Base-by-base conservation (phyloP, 2,797 vertebrate genomes). In the Spondyliosoma cantharus region DNA sequence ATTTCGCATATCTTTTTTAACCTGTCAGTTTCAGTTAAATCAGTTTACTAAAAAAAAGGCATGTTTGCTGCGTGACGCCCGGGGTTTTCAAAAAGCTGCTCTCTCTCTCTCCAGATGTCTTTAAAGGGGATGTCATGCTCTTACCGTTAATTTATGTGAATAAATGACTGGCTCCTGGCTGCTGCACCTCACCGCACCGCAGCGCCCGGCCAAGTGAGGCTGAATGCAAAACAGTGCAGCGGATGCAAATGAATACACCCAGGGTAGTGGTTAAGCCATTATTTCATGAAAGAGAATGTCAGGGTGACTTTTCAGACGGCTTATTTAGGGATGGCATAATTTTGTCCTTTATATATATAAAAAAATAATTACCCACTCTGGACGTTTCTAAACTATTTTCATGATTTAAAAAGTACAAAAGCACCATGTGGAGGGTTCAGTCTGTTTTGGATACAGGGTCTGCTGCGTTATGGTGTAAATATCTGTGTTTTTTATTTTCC, bases 401-500 rank as follows among this genome's bases (percentile, higher is more conserved):
- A 58, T 62, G n/a, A 74, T 50, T n/a, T 62, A 20, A 57, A 56
- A 5, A 71, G 66, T 25, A 69, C 49, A 83, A 71, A 80, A 82
- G 60, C 75, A 81, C 27, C 61, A 32, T n/a, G 3, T 63, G 46
- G 52, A 70, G 48, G 20, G 2, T 73, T 78, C 60, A 62, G 46
- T 48, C 48, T 52, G 9, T 17, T 46, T 45, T 69, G 25, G 27
- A 59, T 50, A 19, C 59, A 58, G 63, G 61, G 32, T 86, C 85
- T 85, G 81, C 87, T 87, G 83, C 83, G 72, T 79, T 74, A 50
- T 63, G 56, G 52, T 93, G 91, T 94, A 90, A 89, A 93, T 92
- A 92, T 85, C 45, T 70, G 61, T 86, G 45, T 78, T 62, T 50
- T 50, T 61, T 73, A 70, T 86, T 79, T 71, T 64, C 22, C 63